These are phyloP conservation scores for Bembecia ichneumoniformis DNA, from an alignment of 2,888 invertebrate genomes.

Conservation along the genomic window DNA sequence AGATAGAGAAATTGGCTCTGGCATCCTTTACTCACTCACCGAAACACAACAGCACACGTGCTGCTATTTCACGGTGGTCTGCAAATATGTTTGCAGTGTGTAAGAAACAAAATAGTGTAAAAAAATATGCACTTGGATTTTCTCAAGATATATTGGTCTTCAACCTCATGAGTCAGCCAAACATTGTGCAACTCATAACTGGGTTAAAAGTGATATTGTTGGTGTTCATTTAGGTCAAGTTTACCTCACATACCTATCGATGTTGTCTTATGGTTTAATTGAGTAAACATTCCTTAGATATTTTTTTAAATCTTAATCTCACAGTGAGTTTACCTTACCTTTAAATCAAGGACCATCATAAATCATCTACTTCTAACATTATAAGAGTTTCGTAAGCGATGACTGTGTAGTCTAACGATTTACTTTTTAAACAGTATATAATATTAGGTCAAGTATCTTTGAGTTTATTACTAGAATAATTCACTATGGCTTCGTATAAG, in stretches of 20 bases:
- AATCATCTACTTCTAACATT: not conserved
- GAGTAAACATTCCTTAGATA: not conserved
- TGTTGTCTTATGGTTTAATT: constrained; percentile 7
- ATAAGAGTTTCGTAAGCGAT: constrained; percentile 11
- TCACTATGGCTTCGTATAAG: too few species aligned
- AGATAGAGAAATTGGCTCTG: too few species aligned
- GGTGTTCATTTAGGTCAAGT: constrained; percentile 51
- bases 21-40: too few species aligned
- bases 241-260: constrained; percentile 17
- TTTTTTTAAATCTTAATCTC: not conserved
- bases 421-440: constrained; percentile 6
- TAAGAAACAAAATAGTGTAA: constrained; percentile 10
- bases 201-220: constrained; percentile 43
- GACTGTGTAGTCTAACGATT: constrained; percentile 5
- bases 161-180: constrained; percentile 33
- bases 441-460: constrained; percentile 19
- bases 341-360: constrained; percentile 1
- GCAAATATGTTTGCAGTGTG: too few species aligned
- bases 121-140: constrained; percentile 19
- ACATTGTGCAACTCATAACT: constrained; percentile 51
- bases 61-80: too few species aligned
- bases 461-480: too few species aligned
- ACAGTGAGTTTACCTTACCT: not conserved
- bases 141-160: constrained; percentile 25
- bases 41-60: too few species aligned